Base-by-base conservation (phyloP, 2,797 vertebrate genomes). In the Carapus acus region DNA sequence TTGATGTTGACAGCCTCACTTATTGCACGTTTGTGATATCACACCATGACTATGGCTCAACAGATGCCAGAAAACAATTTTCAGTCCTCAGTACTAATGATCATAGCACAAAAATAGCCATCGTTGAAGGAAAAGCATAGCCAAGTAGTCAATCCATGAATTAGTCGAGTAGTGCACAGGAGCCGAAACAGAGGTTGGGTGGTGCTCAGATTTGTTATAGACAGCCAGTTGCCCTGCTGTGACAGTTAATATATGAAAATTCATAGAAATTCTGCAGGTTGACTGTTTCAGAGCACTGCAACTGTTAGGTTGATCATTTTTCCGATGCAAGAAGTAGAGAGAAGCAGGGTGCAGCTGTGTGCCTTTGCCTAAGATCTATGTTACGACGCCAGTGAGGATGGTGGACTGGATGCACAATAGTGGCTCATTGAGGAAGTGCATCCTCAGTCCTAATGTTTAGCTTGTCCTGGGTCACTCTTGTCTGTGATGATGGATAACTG, bases 141-240 rank as follows among this genome's bases (percentile, higher is more conserved):
- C 34, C 7, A 8, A 17, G 20, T 46, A 58, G 58, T 58, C 41
- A 49, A 18, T 22, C 39, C 65, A 52, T 63, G 76, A 79, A 80
- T 78, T 64, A 57, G 54, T 48, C 51, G 36, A 52, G 41, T 24
- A 9, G 57, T 44, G 50, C 49, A 51, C 58, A 63, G 0, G 33
- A 52, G 68, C 40, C 72, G 83, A 85, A 84, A 79, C 71, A 81
- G 82, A 74, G 38, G 71, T 78, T 85, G 73, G 82, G 81, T 58
- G 79, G 74, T 29, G 61, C 60, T 61, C 68, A 74, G 64, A 63
- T 59, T 42, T 40, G 33, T 65, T 71, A 69, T 60, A 24, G 44
- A 51, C 69, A 73, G 73, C 57, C 62, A 47, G 66, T 65, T 72
- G 50, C 65, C 68, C 67, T 38, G 59, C 20, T 12, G 76, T 15